phyloP scores from a whole-genome alignment of 2,888 invertebrate species.

The Leptarthrus brevirostris region DNA sequence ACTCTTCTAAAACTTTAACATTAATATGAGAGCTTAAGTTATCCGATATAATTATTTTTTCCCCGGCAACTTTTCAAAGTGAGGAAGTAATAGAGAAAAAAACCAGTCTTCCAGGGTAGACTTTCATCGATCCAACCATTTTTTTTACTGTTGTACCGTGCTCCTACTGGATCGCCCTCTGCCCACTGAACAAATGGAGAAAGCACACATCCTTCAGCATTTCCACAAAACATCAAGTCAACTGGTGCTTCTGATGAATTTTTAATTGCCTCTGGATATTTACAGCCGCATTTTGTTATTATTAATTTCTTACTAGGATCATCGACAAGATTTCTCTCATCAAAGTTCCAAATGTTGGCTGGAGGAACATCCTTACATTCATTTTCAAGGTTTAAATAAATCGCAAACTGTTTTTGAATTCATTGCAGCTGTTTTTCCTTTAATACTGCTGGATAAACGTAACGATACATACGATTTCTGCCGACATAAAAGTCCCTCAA shows the following conservation, averaged over 20 bases:
- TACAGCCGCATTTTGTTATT: neutral
- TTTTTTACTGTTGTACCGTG: neutral
- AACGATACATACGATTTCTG: too few relatives aligned
- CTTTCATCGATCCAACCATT: neutral
- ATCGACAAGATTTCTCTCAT: neutral
- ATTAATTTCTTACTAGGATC: neutral
- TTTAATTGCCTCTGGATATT: constrained; percentile 4
- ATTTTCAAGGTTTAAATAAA: neutral
- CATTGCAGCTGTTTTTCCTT: too few relatives aligned
- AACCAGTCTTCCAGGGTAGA: neutral
- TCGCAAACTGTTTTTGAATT: too few relatives aligned
- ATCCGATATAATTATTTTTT: neutral
- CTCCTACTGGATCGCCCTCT: neutral
- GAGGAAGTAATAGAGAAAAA: neutral
- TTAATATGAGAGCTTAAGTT: neutral
- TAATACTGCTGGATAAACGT: too few relatives aligned
- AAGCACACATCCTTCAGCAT: neutral
- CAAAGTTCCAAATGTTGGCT: neutral
- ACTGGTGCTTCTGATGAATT: neutral
- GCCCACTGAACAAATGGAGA: neutral
- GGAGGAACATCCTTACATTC: neutral
- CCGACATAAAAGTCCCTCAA: too few relatives aligned
- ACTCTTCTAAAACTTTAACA: neutral
- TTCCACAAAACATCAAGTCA: neutral
- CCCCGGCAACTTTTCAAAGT: neutral